Evolutionary conservation across 2,797 vertebrate genomes (phyloP), one percentile per base, ranked within the genome.

Genomic region (Enteromius anoplus): DNA sequence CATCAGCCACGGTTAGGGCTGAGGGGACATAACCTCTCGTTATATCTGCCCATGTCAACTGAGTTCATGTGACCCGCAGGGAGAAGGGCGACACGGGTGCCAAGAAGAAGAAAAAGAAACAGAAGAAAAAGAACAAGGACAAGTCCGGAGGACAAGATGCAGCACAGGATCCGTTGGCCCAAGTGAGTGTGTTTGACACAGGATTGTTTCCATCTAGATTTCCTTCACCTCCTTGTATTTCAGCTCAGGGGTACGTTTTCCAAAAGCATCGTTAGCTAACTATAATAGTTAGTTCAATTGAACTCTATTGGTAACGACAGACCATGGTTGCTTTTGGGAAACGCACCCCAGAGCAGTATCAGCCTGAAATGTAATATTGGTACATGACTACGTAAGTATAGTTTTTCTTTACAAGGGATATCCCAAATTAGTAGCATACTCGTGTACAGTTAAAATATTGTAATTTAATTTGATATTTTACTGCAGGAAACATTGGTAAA

Each of bases 31-130:
- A 10, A 32, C 19, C 40, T 62, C 53, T 60, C 79, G 32, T 71
- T 71, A 12, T 80, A 71, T 64, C n/a, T 23, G 82, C 15, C 40
- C n/a, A 26, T 64, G 29, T 70, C 29, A 71, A 12, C 26, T 51
- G 51, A n/a, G 34, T 47, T 29, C 2, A 55, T 85, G 0, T 83
- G 62, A 15, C 49, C 73, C 23, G 0, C 79, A 95, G 96, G 42
- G 97, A 97, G 89, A 93, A 95, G 90, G 97, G 96, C 76, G 97
- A 99, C 89, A 95, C 95, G 0, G 97, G 97, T 55, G 95, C 96
- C 90, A 99, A 98, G 93, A 99, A 99, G 94, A 99, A 99, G 94
- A 99, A 98, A 93, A 98, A 95, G 94, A 99, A 97, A 94, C 97
- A 97, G 83, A 99, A 96, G 89, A 94, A 96, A 94, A 99, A 98